Evolutionary conservation across 2,888 invertebrate species (phyloP).

Genomic region (Spodoptera exigua): DNA sequence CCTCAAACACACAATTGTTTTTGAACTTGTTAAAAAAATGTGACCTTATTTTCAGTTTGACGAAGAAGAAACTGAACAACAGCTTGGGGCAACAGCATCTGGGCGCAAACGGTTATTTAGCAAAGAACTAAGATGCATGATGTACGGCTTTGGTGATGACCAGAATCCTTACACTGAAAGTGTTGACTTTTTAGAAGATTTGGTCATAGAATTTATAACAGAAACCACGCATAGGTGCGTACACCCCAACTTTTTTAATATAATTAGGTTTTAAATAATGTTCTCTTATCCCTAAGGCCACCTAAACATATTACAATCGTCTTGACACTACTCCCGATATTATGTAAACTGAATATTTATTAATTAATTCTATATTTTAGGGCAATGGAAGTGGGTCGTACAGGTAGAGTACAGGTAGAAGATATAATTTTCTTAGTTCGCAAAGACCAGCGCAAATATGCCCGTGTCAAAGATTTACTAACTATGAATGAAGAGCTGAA

Average conservation of each 20-base stretch:
- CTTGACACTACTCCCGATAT: too few relatives aligned
- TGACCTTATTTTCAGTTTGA: slow-evolving; percentile 79
- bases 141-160: slow-evolving; percentile 99
- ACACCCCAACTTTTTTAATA: neutral
- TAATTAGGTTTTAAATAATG: neutral
- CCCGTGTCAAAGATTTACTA: slow-evolving; percentile 98
- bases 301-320: too few relatives aligned
- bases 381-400: slow-evolving; percentile 98
- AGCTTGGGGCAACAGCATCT: slow-evolving; percentile 91
- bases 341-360: too few relatives aligned
- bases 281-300: neutral
- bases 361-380: too few relatives aligned
- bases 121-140: slow-evolving; percentile 98
- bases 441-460: slow-evolving; percentile 98
- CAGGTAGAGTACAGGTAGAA: slow-evolving; percentile 99
- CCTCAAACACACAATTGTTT: too few relatives aligned
- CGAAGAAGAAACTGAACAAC: slow-evolving; percentile 92
- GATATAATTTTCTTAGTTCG: slow-evolving; percentile 98
- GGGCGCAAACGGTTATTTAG: slow-evolving; percentile 96
- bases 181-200: slow-evolving; percentile 98
- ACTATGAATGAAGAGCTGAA: slow-evolving; percentile 99
- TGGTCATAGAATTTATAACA: slow-evolving; percentile 99
- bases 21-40: too few relatives aligned
- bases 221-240: slow-evolving; percentile 92
- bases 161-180: slow-evolving; percentile 99